Percentiles rank a stretch among this genome's conserved stretches.
Conservation (phyloP, 1,140 invertebrate genomes). For the Neodiprion pinetum region DNA sequence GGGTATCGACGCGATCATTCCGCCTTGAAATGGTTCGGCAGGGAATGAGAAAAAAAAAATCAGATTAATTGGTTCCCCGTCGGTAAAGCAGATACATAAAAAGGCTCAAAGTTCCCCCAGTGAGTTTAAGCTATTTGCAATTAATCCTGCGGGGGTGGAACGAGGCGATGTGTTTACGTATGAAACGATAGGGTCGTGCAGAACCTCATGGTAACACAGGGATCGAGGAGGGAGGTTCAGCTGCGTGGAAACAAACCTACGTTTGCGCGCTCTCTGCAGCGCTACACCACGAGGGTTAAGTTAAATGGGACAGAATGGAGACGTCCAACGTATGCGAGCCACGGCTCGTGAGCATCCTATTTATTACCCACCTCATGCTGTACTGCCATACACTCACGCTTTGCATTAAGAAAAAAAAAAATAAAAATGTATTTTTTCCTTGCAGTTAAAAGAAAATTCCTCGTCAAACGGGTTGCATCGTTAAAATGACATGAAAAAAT, state of each 20-base stretch:
- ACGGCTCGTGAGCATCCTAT: not conserved
- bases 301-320: conserved; percentile 5
- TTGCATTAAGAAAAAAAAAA: not conserved
- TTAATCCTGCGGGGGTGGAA: too few relatives aligned
- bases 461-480: not conserved
- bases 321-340: not conserved
- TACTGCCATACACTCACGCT: too few relatives aligned
- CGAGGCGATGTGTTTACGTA: not conserved
- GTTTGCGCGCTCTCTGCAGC: not conserved
- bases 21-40: too few relatives aligned
- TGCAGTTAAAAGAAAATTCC: not conserved
- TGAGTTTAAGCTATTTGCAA: too few relatives aligned
- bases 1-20: too few relatives aligned
- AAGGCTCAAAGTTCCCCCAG: too few relatives aligned
- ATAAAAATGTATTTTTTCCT: not conserved
- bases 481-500: not conserved
- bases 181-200: not conserved
- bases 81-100: too few relatives aligned
- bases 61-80: too few relatives aligned
- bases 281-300: not conserved
- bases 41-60: too few relatives aligned
- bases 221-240: not conserved
- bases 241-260: conserved; percentile 5
- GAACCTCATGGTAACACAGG: not conserved
- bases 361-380: not conserved